Percentiles rank a stretch among this genome's conserved stretches.
Evolutionary conservation across 2,888 invertebrate genomes (phyloP).

Genomic region (Azorinus chamasolen): DNA sequence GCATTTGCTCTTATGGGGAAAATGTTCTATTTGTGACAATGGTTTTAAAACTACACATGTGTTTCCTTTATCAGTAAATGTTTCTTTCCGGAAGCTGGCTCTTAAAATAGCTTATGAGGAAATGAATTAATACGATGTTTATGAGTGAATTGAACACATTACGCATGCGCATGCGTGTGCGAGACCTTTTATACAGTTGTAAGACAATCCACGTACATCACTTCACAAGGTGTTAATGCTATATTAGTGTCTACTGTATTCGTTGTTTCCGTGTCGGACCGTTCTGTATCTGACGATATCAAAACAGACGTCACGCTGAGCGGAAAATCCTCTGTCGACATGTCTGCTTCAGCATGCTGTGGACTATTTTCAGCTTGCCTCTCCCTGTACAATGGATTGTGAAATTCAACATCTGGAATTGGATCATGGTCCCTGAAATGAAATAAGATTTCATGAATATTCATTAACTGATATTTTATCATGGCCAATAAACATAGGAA

Average conservation of each 20-base stretch:
- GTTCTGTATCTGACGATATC: neutral
- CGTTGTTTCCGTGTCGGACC: neutral
- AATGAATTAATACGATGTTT: too few relatives aligned
- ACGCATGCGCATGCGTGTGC: too few relatives aligned
- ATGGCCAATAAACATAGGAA: neutral
- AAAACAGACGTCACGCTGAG: neutral
- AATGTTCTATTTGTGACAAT: too few relatives aligned
- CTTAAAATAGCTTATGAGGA: too few relatives aligned
- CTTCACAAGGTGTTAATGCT: slow-evolving; percentile 1
- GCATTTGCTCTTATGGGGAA: too few relatives aligned
- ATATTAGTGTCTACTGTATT: slow-evolving; percentile 6
- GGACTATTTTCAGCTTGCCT: neutral
- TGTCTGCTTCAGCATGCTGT: neutral
- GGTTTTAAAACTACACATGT: too few relatives aligned
- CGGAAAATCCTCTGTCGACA: neutral
- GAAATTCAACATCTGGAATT: slow-evolving; percentile 73
- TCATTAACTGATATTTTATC: too few relatives aligned
- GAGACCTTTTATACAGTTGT: slow-evolving; percentile 30
- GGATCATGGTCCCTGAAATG: slow-evolving; percentile 55
- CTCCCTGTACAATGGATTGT: slow-evolving; percentile 71
- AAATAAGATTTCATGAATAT: too few relatives aligned
- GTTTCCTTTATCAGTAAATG: too few relatives aligned
- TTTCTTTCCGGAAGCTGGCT: too few relatives aligned
- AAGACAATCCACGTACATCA: slow-evolving; percentile 19
- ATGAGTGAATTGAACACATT: too few relatives aligned